Conservation (phyloP, 2,797 vertebrate genomes). For the Pipistrellus kuhlii region DNA sequence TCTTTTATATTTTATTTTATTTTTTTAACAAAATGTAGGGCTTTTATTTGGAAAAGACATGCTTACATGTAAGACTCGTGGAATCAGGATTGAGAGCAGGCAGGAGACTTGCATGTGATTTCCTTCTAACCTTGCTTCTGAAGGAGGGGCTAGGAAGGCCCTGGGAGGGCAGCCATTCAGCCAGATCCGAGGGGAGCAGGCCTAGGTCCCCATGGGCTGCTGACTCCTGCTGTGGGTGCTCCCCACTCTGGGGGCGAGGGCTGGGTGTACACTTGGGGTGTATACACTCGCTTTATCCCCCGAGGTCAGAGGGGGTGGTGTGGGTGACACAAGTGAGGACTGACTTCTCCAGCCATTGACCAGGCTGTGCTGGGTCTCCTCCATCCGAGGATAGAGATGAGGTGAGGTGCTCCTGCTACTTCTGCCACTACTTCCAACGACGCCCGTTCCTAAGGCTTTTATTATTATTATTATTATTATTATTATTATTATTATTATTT, state of each 20-base stretch:
- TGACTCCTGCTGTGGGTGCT: not conserved
- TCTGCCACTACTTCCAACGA: not conserved
- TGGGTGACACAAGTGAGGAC: too few species aligned
- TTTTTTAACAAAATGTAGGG: not conserved
- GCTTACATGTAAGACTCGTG: not conserved
- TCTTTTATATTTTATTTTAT: not conserved
- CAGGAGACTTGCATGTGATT: constrained; percentile 2
- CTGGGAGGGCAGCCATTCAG: not conserved
- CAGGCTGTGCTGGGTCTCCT: not conserved
- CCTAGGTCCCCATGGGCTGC: not conserved
- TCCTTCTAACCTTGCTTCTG: not conserved
- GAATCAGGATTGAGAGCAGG: constrained; percentile 13
- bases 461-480: not conserved
- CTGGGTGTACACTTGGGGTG: not conserved
- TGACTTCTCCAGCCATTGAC: not conserved
- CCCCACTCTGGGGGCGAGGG: too few species aligned
- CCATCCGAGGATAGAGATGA: not conserved
- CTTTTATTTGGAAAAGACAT: not conserved
- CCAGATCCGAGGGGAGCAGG: not conserved
- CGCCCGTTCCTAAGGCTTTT: not conserved
- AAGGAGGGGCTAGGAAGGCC: not conserved
- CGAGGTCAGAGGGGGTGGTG: not conserved
- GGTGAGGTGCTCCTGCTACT: not conserved
- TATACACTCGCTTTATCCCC: not conserved
- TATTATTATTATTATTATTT: not conserved